Evolutionary conservation across 2,797 vertebrate genomes (phyloP).

Genomic region (Carduelis carduelis): DNA sequence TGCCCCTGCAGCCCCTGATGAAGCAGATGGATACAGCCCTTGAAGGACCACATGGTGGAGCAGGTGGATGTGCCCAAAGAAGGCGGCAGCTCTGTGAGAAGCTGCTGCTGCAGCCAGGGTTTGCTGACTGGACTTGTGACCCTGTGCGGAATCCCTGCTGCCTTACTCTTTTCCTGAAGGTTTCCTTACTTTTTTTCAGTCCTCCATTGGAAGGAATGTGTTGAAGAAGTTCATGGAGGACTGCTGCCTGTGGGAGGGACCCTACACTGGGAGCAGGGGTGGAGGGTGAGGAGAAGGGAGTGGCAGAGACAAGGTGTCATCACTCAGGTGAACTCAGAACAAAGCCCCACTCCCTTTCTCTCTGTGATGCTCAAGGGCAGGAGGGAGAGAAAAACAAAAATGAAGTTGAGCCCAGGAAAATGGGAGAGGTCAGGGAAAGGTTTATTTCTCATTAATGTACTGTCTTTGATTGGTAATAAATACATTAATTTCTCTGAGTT

Average conservation of each 20-base stretch:
- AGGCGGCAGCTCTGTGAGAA: neutral
- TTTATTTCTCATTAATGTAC: neutral
- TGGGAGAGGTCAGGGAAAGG: neutral
- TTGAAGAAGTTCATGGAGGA: neutral
- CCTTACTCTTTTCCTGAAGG: neutral
- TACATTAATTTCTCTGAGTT: neutral
- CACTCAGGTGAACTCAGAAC: neutral
- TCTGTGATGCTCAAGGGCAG: neutral
- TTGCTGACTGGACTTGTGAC: neutral
- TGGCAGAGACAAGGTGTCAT: neutral
- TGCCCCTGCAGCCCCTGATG: neutral
- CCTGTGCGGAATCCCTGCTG: accelerated
- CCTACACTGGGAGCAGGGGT: neutral
- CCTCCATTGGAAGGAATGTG: neutral
- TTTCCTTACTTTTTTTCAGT: neutral
- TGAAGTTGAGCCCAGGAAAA: neutral
- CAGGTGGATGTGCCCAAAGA: neutral
- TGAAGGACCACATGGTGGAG: neutral
- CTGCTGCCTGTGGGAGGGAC: neutral
- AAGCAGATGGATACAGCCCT: neutral
- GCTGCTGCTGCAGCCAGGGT: neutral
- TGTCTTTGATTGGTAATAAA: neutral
- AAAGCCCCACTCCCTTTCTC: neutral
- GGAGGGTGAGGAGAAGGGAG: neutral
- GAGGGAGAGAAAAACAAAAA: neutral